Base-by-base conservation (phyloP, 2,888 invertebrate species). In the Girardia tigrina region DNA sequence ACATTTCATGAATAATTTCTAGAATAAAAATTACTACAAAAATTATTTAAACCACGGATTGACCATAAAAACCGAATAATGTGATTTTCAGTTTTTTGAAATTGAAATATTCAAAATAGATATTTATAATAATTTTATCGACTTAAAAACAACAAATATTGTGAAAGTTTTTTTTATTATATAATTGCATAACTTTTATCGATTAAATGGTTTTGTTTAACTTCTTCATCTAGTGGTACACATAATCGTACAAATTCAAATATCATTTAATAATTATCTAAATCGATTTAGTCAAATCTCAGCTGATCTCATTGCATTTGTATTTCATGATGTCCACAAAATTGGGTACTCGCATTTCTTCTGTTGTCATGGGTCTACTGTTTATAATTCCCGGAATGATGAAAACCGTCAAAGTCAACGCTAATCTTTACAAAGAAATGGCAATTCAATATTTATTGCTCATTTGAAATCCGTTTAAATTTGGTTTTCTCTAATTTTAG, bases 381-480 rank as follows among this genome's bases (percentile, higher is more conserved):
- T 73, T 73, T 73, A 73, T 73, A 4, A 26, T 73, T 12, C 73
- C 73, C 20, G 73, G 73, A 8, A 73, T 73, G 27, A 36, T 73
- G 28, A 73, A 73, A 73, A 73, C 73, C 4, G 36, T 73, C 4
- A 28, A 36, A 28, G 27, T 73, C 6, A 73, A 73, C 42, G 36
- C 73, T n/a, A 36, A 26, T 69, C 29, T 73, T 4, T 36, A 73
- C 42, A 73, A 73, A 20, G 73, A 73, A 36, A 73, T 73, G 73
- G 73, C 42, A 20, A 16, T 14, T 70, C 14, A n/a, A 73, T 29
- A 29, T 69, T 73, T 71, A 28, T 71, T 23, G 26, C 6, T 42
- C 42, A 42, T 14, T 14, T 42, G n/a, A 42, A 42, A 42, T 42
- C 14, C 42, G n/a, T 12, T 12, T 14, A 42, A 42, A 56, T 28